Base-by-base conservation (phyloP, 1,140 invertebrate species). In the Halyomorpha halys region DNA sequence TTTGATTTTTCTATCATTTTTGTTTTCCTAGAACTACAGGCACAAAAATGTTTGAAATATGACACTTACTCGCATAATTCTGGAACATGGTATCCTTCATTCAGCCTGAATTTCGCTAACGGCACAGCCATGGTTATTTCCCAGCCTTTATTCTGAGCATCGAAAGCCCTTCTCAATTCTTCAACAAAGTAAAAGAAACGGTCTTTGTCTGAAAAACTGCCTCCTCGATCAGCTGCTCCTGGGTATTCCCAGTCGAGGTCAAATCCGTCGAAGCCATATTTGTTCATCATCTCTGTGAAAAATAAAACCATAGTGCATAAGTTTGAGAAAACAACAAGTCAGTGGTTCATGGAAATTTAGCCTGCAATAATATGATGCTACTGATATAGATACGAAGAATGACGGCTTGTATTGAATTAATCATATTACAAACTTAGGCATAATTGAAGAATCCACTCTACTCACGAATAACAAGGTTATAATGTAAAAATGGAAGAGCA, bases 211-310 rank as follows among this genome's bases (percentile, higher is more conserved):
- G 84, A 82, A 71, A 84, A 90, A 54, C 79, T 83, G 44, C 91
- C 91, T n/a, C 88, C 88, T 18, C 89, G 79, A 73, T 92, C 89
- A 0, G 87, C 81, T 0, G 90, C 90, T 4, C 86, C 89, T 1
- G 91, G 91, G 71, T 91, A 91, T 74, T 91, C 86, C 89, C 88
- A 91, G 70, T 91, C 89, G 66, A 91, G 76, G 71, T 91, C 89
- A 65, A 91, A 85, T 9, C 89, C 89, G 72, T 91, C 88, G 66
- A 91, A 91, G 13, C 81, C 74, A 68, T 89, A 91, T 69, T 83
- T 79, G 16, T 84, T 77, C 79, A 91, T 83, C 69, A 89, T 90
- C 69, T 80, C 84, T 82, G 53, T 23, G 71, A 15, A 70, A 67
- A 71, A 53, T 4, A 49, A 44, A 39, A 39, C 8, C 3, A 30